phyloP scores from a whole-genome alignment of 2,797 vertebrate genomes.

The Spinus olivaceus region DNA sequence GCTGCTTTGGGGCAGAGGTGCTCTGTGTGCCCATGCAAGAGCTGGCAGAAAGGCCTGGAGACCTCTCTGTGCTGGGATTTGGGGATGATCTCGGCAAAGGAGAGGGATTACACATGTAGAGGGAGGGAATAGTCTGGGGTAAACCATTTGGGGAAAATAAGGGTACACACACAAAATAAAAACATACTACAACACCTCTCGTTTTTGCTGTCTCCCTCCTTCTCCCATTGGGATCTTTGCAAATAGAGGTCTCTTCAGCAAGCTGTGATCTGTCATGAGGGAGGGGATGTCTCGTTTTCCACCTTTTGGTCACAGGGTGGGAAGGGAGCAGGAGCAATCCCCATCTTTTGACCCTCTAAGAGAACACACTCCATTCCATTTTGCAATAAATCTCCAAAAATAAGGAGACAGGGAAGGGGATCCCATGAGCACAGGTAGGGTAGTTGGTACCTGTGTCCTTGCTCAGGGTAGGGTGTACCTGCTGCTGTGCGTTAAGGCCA shows the following conservation, averaged over 20 bases:
- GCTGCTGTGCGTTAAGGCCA: background rate
- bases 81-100: too few relatives aligned
- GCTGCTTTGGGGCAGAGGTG: background rate
- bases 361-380: background rate
- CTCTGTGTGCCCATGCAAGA: rapidly evolving
- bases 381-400: too few relatives aligned
- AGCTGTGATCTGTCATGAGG: background rate
- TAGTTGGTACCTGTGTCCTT: background rate
- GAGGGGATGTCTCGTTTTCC: background rate
- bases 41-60: background rate
- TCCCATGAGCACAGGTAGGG: background rate
- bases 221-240: background rate
- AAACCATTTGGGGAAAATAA: too few relatives aligned
- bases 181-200: background rate
- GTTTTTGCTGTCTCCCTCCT: background rate
- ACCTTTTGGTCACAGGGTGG: background rate
- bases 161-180: too few relatives aligned
- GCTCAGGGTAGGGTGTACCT: background rate
- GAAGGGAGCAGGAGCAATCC: background rate
- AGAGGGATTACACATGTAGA: too few relatives aligned
- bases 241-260: background rate
- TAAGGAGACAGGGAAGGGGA: background rate
- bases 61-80: background rate
- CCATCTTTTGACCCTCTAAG: background rate
- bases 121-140: too few relatives aligned